Base-by-base conservation (phyloP, 2,113 vertebrate genomes). In the Aramus guarauna region DNA sequence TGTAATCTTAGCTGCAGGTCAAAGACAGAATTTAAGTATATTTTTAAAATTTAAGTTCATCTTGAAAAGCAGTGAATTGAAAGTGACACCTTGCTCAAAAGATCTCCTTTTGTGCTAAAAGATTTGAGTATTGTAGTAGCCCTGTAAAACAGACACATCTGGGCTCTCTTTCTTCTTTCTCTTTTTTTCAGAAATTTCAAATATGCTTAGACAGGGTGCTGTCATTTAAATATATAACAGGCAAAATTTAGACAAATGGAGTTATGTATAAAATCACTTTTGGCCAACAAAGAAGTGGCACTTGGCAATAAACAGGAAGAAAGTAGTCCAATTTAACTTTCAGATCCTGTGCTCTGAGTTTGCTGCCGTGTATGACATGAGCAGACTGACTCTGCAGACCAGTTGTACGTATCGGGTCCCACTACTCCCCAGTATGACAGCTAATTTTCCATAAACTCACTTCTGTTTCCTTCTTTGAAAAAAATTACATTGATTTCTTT, bases 1-100 rank as follows among this genome's bases (percentile, higher is more conserved):
- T 59, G 16, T 39, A 63, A 24, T 62, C 37, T 77, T 55, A 90
- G 56, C 56, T 90, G 48, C 78, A 90, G 15, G 56, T 79, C 58
- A 64, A 75, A 86, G 34, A 20, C 26, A 63, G 34, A 78, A 29
- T 55, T 78, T 26, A 29, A 32, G 12, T n/a, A 17, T 64, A 22
- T 60, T 71, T 63, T 56, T 85, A 71, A 39, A 74, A 88, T 34
- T 3, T 9, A 41, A 84, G 41, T 64, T 67, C 10, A 24, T 43
- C 34, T 64, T 94, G 90, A 94, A 84, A 84, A 86, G 47, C 18
- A 30, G 36, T 55, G 47, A 62, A 50, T 50, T 80, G 72, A 63
- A 96, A 91, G 37, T 36, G 15, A 71, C 30, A 59, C 22, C 34
- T 81, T 83, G 48, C 67, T 95, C 55, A 76, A 59, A 88, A 86